Conservation (phyloP, 2,888 invertebrate genomes). For the Sclerodermus sp. region DNA sequence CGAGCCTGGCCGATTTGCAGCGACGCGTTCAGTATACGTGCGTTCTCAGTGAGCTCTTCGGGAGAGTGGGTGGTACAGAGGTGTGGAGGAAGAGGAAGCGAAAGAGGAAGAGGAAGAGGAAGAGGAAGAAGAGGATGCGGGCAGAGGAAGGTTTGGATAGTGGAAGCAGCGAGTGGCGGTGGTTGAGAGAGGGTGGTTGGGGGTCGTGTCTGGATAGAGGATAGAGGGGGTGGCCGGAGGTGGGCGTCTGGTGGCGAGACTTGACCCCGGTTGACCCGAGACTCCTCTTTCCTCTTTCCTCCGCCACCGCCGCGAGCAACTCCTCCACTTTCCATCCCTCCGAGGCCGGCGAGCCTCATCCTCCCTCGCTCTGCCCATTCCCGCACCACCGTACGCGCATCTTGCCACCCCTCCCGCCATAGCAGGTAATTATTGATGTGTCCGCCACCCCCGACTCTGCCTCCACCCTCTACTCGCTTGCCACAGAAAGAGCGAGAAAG, state of each 20-base stretch:
- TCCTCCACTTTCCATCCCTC: constrained; percentile 31
- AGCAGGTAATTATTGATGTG: constrained; percentile 57
- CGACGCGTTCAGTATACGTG: constrained; percentile 18
- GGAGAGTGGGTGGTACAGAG: neutral
- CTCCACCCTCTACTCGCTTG: constrained; percentile 20
- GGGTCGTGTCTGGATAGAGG: constrained; percentile 23
- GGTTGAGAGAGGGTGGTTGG: constrained; percentile 17
- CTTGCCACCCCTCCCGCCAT: constrained; percentile 44
- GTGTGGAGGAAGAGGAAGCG: constrained; percentile 9
- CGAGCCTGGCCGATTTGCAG: neutral
- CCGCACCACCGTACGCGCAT: constrained; percentile 31
- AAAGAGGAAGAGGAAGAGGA: neutral
- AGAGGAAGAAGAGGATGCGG: constrained; percentile 15
- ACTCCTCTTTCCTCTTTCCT: constrained; percentile 37
- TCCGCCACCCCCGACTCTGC: constrained; percentile 47
- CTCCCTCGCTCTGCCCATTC: constrained; percentile 31
- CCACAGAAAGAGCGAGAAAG: constrained; percentile 6
- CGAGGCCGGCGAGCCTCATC: constrained; percentile 18
- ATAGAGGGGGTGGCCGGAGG: constrained; percentile 31
- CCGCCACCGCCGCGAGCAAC: constrained; percentile 10
- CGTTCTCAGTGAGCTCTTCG: constrained; percentile 19
- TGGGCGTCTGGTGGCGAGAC: constrained; percentile 56
- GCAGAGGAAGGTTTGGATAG: constrained; percentile 23
- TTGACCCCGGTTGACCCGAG: constrained; percentile 58
- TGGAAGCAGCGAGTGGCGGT: constrained; percentile 11